Evolutionary conservation across 2,797 vertebrate species (phyloP), one percentile per base, ranked within the genome.

Genomic region (Catamblyrhynchus diadema): DNA sequence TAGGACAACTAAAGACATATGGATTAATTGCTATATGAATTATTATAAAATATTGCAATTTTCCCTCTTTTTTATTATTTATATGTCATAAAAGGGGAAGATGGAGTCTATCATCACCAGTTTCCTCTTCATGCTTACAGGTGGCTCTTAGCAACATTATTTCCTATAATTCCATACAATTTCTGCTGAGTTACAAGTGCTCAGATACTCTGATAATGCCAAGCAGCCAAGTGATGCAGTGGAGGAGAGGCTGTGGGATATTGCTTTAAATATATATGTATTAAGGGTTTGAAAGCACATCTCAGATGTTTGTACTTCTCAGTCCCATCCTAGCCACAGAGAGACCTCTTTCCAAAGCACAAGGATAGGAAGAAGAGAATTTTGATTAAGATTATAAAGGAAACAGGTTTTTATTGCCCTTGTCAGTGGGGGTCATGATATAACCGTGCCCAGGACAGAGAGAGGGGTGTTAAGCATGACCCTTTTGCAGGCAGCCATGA

Each of bases 371-470:
- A 44, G 25, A 69, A 82, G 33, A 87, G 8, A 73, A 61, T 60
- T 70, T 75, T 10, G 3, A 32, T 50, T 25, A 59, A 33, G 35
- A 21, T 12, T 5, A 19, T 60, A 79, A 70, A 57, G n/a, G 50
- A 82, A 69, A 30, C 16, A 65, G 19, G 7, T 28, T 87, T 85
- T 79, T 79, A 44, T 66, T 39, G n/a, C 28, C 6, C 14, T 47
- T 6, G 1, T 78, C 27, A 24, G 10, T n/a, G 37, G 21, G 28
- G 4, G 4, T 54, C 20, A 5, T n/a, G 56, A 44, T 6, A 7
- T 41, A 71, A 30, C 56, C 0, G 0, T 72, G 59, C 18, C 41
- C 18, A 14, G 35, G n/a, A 65, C 24, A 41, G 70, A 35, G 28
- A 4, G 9, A 32, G 18, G 7, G 3, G 6, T 50, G 15, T 92